phyloP scores from a whole-genome alignment of 2,888 invertebrate genomes.

The Drosophila niveifrons region DNA sequence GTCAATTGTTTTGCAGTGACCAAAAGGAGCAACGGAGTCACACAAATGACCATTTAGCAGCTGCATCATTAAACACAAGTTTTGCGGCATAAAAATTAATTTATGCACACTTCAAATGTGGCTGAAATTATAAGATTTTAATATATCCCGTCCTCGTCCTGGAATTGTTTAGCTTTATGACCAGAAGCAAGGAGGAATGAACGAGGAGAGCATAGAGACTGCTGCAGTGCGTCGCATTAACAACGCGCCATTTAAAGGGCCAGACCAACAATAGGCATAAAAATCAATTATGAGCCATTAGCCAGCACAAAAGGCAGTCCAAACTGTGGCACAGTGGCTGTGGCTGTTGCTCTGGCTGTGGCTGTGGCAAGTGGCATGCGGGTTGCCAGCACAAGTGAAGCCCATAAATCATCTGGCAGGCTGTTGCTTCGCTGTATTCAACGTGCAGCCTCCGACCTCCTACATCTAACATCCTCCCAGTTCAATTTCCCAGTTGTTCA shows the following conservation, averaged over 20 bases:
- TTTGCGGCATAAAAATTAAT: slow-evolving; percentile 63
- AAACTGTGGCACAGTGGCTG: slow-evolving; percentile 19
- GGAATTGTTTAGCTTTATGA: neutral
- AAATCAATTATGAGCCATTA: slow-evolving; percentile 81
- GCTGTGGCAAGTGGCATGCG: slow-evolving; percentile 17
- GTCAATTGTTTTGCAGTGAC: slow-evolving; percentile 18
- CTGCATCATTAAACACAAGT: slow-evolving; percentile 67
- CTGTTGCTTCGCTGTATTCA: slow-evolving; percentile 59
- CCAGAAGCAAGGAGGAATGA: neutral
- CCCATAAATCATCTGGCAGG: slow-evolving; percentile 77
- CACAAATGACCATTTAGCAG: slow-evolving; percentile 25
- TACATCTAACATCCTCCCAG: slow-evolving; percentile 7
- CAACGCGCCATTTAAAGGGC: slow-evolving; percentile 69
- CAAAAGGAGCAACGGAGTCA: neutral
- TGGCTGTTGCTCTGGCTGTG: slow-evolving; percentile 3
- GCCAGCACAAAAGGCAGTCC: slow-evolving; percentile 55
- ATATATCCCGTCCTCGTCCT: slow-evolving; percentile 34
- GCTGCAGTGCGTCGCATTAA: slow-evolving; percentile 72
- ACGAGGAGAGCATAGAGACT: neutral
- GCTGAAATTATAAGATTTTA: slow-evolving; percentile 77
- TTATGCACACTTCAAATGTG: slow-evolving; percentile 73
- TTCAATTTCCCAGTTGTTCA: slow-evolving; percentile 67
- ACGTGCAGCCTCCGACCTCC: slow-evolving; percentile 20
- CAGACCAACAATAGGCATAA: slow-evolving; percentile 75
- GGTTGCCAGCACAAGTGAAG: slow-evolving; percentile 38